Conservation (phyloP, 2,888 invertebrate genomes). For the Hecatera dysodea region DNA sequence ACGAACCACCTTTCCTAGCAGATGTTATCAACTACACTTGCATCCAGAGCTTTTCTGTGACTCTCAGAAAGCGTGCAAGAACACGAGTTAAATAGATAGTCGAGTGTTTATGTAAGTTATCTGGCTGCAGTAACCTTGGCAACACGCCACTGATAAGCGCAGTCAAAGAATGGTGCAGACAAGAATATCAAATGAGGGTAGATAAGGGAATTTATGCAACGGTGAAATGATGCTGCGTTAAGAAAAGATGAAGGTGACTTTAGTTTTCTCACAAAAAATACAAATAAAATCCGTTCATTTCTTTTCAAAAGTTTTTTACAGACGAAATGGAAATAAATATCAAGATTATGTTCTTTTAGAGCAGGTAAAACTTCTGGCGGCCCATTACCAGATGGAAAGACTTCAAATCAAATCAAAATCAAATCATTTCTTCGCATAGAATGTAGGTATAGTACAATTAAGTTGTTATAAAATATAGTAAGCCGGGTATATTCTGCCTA, state of each 20-base stretch:
- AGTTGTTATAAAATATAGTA: no score
- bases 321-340: no score
- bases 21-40: not conserved
- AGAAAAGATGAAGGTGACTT: not conserved
- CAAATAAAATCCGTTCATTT: no score
- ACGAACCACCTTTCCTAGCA: not conserved
- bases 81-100: conserved; percentile 32
- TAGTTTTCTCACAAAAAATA: no score
- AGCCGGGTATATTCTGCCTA: no score
- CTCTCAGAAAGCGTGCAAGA: conserved; percentile 19
- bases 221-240: not conserved
- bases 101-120: conserved; percentile 38
- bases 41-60: conserved; percentile 11
- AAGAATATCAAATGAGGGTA: conserved; percentile 40
- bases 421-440: no score
- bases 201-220: conserved; percentile 39
- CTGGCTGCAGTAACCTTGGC: conserved; percentile 58
- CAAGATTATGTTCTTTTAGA: no score
- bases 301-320: no score
- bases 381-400: no score
- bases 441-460: no score
- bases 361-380: no score
- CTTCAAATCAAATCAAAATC: no score
- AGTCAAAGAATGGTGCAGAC: conserved; percentile 44
- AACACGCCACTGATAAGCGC: conserved; percentile 41